Percentiles rank a stretch among this genome's conserved stretches.
These are phyloP conservation scores for Fringilla coelebs DNA, from an alignment of 2,797 vertebrate genomes.

Conservation along the genomic window DNA sequence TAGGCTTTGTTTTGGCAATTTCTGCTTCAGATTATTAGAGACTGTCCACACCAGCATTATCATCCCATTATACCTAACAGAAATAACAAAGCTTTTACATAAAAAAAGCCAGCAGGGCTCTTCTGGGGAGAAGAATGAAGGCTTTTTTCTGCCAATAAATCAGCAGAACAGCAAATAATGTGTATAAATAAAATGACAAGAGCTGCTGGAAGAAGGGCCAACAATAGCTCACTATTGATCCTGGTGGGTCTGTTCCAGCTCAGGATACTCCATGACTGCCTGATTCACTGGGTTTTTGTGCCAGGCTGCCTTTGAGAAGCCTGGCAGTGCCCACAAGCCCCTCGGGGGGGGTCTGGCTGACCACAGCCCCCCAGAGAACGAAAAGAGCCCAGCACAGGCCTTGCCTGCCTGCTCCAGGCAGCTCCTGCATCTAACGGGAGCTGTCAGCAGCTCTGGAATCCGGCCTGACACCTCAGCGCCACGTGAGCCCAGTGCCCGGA, in stretches of 20 bases:
- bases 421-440: not conserved
- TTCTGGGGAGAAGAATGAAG: not conserved
- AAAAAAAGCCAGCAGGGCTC: not conserved
- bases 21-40: not conserved
- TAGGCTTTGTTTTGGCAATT: not conserved
- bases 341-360: not conserved
- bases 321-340: not conserved
- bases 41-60: not conserved
- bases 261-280: not conserved
- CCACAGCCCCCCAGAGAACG: fast-evolving
- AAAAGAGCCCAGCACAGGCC: fast-evolving
- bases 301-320: not conserved
- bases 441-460: fast-evolving
- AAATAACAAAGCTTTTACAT: not conserved
- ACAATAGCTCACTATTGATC: not conserved
- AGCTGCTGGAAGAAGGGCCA: not conserved
- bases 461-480: not conserved
- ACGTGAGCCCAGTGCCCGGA: not conserved
- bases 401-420: fast-evolving
- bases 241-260: not conserved
- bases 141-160: not conserved
- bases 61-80: not conserved
- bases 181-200: not conserved
- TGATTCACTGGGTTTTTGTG: not conserved
- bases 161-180: not conserved